These are phyloP conservation scores for Zaprionus bogoriensis DNA, from an alignment of 2,888 invertebrate genomes.

Conservation along the genomic window DNA sequence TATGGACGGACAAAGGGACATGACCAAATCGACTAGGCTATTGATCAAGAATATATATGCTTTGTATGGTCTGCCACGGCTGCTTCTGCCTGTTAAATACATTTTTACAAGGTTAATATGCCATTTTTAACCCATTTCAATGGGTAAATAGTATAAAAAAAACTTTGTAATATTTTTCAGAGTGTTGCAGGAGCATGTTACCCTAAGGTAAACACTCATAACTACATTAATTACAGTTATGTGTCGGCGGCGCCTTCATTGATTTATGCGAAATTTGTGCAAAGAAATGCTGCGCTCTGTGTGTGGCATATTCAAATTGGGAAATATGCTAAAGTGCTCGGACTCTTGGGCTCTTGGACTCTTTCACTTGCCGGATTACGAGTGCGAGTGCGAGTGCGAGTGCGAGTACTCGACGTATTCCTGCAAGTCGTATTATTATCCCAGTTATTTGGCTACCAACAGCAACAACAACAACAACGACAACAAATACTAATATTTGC, in stretches of 20 bases:
- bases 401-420: no score
- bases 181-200: background rate
- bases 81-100: no score
- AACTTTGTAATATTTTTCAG: constrained; percentile 14
- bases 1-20: no score
- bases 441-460: constrained; percentile 48
- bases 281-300: constrained; percentile 32
- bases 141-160: no score
- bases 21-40: no score
- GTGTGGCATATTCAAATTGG: constrained; percentile 74
- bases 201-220: background rate
- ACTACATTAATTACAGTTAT: background rate
- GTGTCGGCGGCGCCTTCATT: constrained; percentile 16
- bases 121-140: no score
- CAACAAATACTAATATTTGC: constrained; percentile 69
- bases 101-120: no score
- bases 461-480: constrained; percentile 23
- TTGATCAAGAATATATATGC: no score
- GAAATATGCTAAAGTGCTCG: constrained; percentile 57
- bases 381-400: background rate
- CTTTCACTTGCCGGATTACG: constrained; percentile 66
- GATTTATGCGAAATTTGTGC: constrained; percentile 57
- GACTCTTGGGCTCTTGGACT: no score
- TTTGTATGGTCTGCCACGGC: no score
- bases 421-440: constrained; percentile 59